Conservation (phyloP, 2,113 vertebrate species). For the Nothoprocta pentlandii region DNA sequence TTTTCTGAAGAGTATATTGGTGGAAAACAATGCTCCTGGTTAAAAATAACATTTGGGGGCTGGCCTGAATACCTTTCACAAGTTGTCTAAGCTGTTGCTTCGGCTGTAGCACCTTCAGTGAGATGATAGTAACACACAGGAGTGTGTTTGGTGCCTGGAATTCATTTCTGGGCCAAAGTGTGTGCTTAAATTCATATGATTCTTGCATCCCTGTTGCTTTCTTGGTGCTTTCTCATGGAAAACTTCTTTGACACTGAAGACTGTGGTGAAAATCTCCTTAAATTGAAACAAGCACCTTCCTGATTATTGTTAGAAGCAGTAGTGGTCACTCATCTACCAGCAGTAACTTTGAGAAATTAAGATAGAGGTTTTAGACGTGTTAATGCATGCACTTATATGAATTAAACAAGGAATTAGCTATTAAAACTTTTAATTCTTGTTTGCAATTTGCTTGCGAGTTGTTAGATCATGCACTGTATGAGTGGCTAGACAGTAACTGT, state of each 20-base stretch:
- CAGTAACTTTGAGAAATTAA: background rate
- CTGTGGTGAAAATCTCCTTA: background rate
- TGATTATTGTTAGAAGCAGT: background rate
- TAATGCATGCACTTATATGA: background rate
- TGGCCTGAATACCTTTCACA: background rate
- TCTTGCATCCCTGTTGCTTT: background rate
- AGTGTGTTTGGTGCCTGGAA: background rate
- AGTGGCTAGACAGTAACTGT: background rate
- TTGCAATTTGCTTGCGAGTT: background rate
- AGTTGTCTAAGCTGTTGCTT: background rate
- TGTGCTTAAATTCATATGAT: accelerated
- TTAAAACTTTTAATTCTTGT: background rate
- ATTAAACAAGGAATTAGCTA: background rate
- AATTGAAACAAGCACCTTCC: background rate
- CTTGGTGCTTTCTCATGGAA: background rate
- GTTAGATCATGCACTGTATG: background rate
- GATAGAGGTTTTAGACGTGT: accelerated
- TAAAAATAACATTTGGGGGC: background rate
- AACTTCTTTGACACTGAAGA: background rate
- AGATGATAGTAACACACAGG: background rate
- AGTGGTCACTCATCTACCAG: background rate
- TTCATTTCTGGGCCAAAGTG: background rate
- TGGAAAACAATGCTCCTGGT: background rate
- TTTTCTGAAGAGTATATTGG: background rate
- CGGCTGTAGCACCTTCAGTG: background rate